phyloP scores from a whole-genome alignment of 92 coral and sea anemone genomes.

The Porites rus region DNA sequence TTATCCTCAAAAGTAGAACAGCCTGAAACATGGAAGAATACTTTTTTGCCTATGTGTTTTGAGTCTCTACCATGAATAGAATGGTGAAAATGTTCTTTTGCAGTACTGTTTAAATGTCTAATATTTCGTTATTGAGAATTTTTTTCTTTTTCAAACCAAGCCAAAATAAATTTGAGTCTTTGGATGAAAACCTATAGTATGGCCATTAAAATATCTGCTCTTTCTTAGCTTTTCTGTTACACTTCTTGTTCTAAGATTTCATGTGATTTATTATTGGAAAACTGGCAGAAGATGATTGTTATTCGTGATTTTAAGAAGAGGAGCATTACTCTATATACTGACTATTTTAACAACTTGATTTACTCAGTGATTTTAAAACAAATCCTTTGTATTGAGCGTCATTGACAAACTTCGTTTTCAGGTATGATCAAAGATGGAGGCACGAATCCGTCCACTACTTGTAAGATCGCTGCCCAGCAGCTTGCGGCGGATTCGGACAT shows the following conservation, averaged over 20 bases:
- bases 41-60: too few relatives aligned
- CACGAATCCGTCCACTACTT: slow-evolving; percentile 75
- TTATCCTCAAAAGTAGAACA: too few relatives aligned
- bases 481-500: slow-evolving; percentile 90
- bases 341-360: background rate
- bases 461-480: slow-evolving; percentile 93
- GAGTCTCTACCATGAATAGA: too few relatives aligned
- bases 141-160: background rate
- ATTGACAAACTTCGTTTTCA: slow-evolving; percentile 21
- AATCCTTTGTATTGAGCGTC: background rate
- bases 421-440: slow-evolving; percentile 98
- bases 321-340: too few relatives aligned
- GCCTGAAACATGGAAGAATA: too few relatives aligned
- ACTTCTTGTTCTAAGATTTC: background rate
- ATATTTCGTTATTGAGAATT: too few relatives aligned
- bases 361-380: background rate
- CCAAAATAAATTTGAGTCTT: background rate
- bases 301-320: too few relatives aligned
- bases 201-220: background rate
- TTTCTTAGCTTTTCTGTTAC: background rate
- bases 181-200: background rate
- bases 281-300: too few relatives aligned
- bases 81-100: too few relatives aligned
- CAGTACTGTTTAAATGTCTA: too few relatives aligned
- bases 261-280: too few relatives aligned